Percentiles rank a stretch among this genome's conserved stretches.
Evolutionary conservation across 1,140 invertebrate species (phyloP).

Genomic region (Eupeodes corollae): DNA sequence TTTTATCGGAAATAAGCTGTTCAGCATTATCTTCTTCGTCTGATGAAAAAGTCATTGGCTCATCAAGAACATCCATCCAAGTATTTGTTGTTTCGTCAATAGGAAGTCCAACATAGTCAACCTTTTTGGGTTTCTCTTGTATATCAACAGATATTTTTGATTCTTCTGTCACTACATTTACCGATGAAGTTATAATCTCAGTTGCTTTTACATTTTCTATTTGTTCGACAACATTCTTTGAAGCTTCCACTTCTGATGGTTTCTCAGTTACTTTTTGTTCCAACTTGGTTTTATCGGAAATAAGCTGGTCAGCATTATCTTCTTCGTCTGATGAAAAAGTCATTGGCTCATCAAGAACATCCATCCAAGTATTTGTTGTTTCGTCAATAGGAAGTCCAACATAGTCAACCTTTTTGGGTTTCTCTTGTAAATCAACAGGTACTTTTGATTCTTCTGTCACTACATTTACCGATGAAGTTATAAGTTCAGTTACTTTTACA

Average conservation of each 20-base stretch:
- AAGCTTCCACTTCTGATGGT: neutral
- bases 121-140: slow-evolving; percentile 14
- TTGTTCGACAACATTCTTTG: neutral
- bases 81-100: slow-evolving; percentile 38
- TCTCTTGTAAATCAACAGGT: slow-evolving; percentile 5
- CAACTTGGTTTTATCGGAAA: slow-evolving; percentile 2
- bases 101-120: slow-evolving; percentile 31
- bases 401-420: slow-evolving; percentile 19
- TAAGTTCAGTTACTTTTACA: neutral
- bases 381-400: slow-evolving; percentile 40
- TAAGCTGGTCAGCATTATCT: neutral
- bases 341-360: slow-evolving; percentile 41
- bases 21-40: slow-evolving; percentile 20
- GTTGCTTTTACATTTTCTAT: neutral
- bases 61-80: slow-evolving; percentile 42
- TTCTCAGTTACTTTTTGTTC: neutral
- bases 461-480: neutral
- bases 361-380: slow-evolving; percentile 40
- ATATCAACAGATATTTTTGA: slow-evolving; percentile 2
- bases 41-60: slow-evolving; percentile 39
- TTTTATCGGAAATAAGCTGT: neutral
- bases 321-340: slow-evolving; percentile 35
- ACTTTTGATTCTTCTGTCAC: slow-evolving; percentile 3
- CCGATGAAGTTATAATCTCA: neutral
- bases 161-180: neutral